A percentile compares a stretch with the other conserved stretches of the same genome.
Evolutionary conservation across 2,113 vertebrate genomes (phyloP).

Genomic region (Nannobrachium achirus): DNA sequence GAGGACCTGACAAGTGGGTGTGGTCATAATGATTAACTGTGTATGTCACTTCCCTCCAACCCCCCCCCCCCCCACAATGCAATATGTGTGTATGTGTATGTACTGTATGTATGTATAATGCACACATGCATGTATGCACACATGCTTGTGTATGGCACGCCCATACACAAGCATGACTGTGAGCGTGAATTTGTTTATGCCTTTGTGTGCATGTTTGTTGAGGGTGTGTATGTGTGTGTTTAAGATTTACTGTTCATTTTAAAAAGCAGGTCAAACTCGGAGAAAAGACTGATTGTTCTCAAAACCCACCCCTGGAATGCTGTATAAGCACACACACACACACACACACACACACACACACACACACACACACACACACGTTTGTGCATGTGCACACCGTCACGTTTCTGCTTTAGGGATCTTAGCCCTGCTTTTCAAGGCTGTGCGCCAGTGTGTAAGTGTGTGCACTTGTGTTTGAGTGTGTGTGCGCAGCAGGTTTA

Average conservation of each 20-base stretch:
- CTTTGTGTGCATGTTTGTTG: constrained; percentile 19
- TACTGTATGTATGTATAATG: constrained; percentile 23
- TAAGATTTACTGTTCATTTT: constrained; percentile 4
- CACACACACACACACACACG: not conserved
- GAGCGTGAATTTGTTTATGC: no score
- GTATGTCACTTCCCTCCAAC: not conserved
- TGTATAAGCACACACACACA: not conserved
- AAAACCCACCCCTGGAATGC: not conserved
- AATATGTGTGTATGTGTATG: constrained; percentile 24
- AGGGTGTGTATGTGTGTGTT: constrained; percentile 19
- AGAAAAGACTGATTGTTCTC: not conserved
- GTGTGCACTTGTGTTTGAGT: not conserved
- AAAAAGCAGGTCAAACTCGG: not conserved
- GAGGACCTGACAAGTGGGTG: constrained; percentile 85
- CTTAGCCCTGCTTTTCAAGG: no score
- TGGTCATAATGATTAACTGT: not conserved
- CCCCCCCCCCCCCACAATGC: constrained; percentile 1
- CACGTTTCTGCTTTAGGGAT: no score
- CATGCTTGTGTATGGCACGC: no score
- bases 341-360: not conserved
- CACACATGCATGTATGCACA: no score
- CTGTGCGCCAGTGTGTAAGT: not conserved
- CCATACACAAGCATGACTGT: no score
- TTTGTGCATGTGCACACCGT: no score
- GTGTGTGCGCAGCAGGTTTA: not conserved